These are phyloP conservation scores for Takifugu bimaculatus DNA, from an alignment of 2,113 vertebrate genomes.

Conservation along the genomic window DNA sequence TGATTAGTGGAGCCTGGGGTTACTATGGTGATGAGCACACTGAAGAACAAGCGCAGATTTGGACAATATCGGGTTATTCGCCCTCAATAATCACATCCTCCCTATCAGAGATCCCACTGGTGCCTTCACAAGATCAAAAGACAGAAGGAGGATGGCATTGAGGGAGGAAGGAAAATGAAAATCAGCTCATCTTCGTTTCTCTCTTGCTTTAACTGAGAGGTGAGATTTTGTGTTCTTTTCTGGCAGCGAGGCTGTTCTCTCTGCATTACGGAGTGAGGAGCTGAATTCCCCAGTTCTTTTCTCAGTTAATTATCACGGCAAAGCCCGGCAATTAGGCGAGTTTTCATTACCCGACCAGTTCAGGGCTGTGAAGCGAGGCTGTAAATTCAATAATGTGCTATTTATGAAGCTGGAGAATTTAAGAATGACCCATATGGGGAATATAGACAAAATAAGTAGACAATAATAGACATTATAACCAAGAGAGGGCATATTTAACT, in stretches of 20 bases:
- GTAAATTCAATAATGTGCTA: constrained; percentile 58
- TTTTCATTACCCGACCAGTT: constrained; percentile 56
- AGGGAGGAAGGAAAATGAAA: constrained; percentile 20
- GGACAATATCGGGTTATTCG: constrained; percentile 18
- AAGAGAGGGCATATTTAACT: neutral
- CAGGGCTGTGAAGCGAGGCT: constrained; percentile 40
- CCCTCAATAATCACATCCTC: constrained; percentile 25
- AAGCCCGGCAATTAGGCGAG: constrained; percentile 37
- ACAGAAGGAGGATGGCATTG: constrained; percentile 13
- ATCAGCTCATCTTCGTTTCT: constrained; percentile 9
- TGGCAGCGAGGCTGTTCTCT: constrained; percentile 15
- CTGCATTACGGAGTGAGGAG: constrained; percentile 14
- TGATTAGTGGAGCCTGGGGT: constrained; percentile 37
- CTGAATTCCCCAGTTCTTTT: constrained; percentile 23
- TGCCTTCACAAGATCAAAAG: constrained; percentile 18
- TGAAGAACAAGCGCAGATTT: constrained; percentile 38
- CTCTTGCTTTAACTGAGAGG: constrained; percentile 9
- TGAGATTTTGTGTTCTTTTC: neutral
- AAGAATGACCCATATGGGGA: constrained; percentile 17
- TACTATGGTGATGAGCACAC: constrained; percentile 33
- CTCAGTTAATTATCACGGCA: constrained; percentile 51
- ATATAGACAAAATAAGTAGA: constrained; percentile 16
- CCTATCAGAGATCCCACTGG: constrained; percentile 23
- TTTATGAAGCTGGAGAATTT: constrained; percentile 49
- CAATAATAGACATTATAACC: neutral